Percentiles rank a stretch among this genome's conserved stretches.
phyloP scores from a whole-genome alignment of 2,113 vertebrate genomes.

The Pimephales promelas region DNA sequence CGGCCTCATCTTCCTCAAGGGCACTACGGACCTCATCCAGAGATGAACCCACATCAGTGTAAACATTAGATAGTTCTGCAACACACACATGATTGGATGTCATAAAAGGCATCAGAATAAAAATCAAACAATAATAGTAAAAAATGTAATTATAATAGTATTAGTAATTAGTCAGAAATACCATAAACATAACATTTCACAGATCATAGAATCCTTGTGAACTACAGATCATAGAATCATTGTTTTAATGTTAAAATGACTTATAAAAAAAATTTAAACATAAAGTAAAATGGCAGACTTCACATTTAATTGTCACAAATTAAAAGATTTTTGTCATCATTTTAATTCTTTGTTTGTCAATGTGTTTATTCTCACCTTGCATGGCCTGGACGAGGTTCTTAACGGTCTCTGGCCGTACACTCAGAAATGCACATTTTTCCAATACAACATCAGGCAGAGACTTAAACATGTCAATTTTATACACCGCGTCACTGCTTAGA shows the following conservation, averaged over 20 bases:
- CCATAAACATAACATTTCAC: neutral
- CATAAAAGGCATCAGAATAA: neutral
- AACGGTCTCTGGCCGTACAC: conserved; percentile 90
- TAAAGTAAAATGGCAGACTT: neutral
- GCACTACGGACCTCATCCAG: conserved; percentile 78
- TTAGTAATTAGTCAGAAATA: neutral
- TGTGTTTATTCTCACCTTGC: conserved; percentile 81
- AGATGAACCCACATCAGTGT: conserved; percentile 83
- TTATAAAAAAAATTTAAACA: neutral
- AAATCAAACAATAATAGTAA: neutral
- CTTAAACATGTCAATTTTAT: conserved; percentile 87
- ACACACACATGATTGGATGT: neutral
- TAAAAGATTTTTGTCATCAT: neutral
- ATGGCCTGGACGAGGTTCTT: conserved; percentile 93
- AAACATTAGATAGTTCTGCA: conserved; percentile 79
- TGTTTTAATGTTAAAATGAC: conserved; percentile 2
- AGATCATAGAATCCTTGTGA: neutral
- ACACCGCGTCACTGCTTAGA: conserved; percentile 88
- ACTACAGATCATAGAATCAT: too few species aligned
- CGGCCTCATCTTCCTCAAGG: conserved; percentile 76
- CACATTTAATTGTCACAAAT: neutral
- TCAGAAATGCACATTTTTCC: conserved; percentile 96
- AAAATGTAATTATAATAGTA: neutral
- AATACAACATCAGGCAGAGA: conserved; percentile 89
- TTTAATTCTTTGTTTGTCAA: conserved; percentile 18